A percentile compares a stretch with the other conserved stretches of the same genome.
Conservation (phyloP, 2,797 vertebrate genomes). For the Eurystomus glaucurus region DNA sequence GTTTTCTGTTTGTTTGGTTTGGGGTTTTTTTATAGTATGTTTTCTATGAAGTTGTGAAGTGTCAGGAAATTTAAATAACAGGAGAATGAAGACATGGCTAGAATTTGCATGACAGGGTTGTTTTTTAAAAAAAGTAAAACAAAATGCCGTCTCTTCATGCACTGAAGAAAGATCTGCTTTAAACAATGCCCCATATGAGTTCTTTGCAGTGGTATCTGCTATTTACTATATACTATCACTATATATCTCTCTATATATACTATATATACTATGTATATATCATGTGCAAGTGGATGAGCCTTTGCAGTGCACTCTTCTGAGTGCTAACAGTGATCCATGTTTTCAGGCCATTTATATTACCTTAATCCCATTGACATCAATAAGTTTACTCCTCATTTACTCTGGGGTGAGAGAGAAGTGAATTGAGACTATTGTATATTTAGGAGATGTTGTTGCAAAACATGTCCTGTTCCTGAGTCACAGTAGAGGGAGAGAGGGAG, state of each 20-base stretch:
- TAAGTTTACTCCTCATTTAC: constrained; percentile 47
- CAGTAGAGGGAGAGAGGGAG: neutral
- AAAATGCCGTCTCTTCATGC: neutral
- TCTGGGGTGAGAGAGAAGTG: constrained; percentile 21
- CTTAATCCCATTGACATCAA: constrained; percentile 46
- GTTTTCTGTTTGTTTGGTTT: neutral
- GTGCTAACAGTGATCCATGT: neutral
- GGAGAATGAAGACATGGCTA: neutral
- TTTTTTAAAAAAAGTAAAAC: neutral
- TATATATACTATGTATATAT: neutral
- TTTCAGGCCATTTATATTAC: constrained; percentile 49
- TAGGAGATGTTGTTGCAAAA: constrained; percentile 12
- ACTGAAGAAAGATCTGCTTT: neutral
- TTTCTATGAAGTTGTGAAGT: neutral
- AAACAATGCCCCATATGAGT: neutral
- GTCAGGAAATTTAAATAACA: constrained; percentile 7
- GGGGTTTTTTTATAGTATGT: neutral
- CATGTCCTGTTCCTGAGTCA: neutral
- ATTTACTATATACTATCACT: neutral
- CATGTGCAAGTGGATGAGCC: neutral
- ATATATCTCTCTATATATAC: neutral
- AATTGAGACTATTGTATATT: neutral
- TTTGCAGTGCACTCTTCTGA: constrained; percentile 24
- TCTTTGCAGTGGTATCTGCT: neutral
- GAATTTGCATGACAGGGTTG: neutral